Evolutionary conservation across 53 echinoderm and acorn worm genomes (phyloP).

Genomic region (Antedon mediterranea): DNA sequence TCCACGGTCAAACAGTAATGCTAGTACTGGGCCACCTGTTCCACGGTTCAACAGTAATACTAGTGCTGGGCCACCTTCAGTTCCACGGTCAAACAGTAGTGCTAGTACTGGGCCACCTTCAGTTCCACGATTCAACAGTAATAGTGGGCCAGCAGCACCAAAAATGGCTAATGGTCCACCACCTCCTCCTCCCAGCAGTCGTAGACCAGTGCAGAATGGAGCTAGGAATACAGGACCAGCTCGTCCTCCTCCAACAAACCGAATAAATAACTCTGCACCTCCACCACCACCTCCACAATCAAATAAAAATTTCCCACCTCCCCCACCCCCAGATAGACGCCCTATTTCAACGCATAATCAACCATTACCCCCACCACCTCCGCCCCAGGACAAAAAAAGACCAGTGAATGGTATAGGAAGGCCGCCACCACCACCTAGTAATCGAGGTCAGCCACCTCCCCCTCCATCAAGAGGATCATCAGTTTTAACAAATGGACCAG

Average conservation of each 20-base stretch:
- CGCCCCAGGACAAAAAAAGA: constrained; percentile 28
- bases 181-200: neutral
- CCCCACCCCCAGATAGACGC: constrained; percentile 15
- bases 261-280: constrained; percentile 21
- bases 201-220: constrained; percentile 1
- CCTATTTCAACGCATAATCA: constrained; percentile 12
- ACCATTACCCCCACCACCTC: constrained; percentile 41
- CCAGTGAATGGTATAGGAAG: constrained; percentile 9
- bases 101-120: no score
- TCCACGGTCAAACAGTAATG: constrained; percentile 19
- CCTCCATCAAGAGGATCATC: constrained; percentile 4
- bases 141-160: neutral
- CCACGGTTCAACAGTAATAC: no score
- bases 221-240: constrained; percentile 11
- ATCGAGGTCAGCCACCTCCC: constrained; percentile 22
- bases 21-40: no score
- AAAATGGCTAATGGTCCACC: neutral
- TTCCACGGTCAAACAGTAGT: constrained; percentile 21
- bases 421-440: constrained; percentile 31
- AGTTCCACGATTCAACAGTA: no score
- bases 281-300: constrained; percentile 18
- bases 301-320: constrained; percentile 13
- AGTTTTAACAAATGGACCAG: constrained; percentile 5
- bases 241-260: constrained; percentile 7
- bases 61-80: constrained; percentile 2